A percentile compares a stretch with the other conserved stretches of the same genome.
These are phyloP conservation scores for Danio rerio DNA, from an alignment of 2,113 vertebrate genomes.

Conservation along the genomic window GRCz12tu NC_133195.1:1478501-1479000, in stretches of 20 bases:
- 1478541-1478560: slow-evolving; percentile 82
- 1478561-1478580: slow-evolving; percentile 80
- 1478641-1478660: slow-evolving; percentile 69
- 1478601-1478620: slow-evolving; percentile 67
- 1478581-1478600: slow-evolving; percentile 74
- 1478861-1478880: too few relatives aligned
- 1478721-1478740: slow-evolving; percentile 77
- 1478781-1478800: slow-evolving; percentile 74
- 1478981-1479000: too few relatives aligned
- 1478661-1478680: slow-evolving; percentile 70
- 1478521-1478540: slow-evolving; percentile 85
- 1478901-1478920: too few relatives aligned
- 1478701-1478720: slow-evolving; percentile 66
- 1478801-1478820: slow-evolving; percentile 79
- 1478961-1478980: too few relatives aligned
- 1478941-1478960: too few relatives aligned
- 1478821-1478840: slow-evolving; percentile 77
- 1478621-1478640: slow-evolving; percentile 69
- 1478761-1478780: slow-evolving; percentile 77
- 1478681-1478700: slow-evolving; percentile 64
- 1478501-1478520: slow-evolving; percentile 84
- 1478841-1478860: too few relatives aligned
- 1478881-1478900: too few relatives aligned
- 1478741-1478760: slow-evolving; percentile 73
- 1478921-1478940: too few relatives aligned